phyloP scores from a whole-genome alignment of 2,113 vertebrate species.

The Varanus komodoensis region DNA sequence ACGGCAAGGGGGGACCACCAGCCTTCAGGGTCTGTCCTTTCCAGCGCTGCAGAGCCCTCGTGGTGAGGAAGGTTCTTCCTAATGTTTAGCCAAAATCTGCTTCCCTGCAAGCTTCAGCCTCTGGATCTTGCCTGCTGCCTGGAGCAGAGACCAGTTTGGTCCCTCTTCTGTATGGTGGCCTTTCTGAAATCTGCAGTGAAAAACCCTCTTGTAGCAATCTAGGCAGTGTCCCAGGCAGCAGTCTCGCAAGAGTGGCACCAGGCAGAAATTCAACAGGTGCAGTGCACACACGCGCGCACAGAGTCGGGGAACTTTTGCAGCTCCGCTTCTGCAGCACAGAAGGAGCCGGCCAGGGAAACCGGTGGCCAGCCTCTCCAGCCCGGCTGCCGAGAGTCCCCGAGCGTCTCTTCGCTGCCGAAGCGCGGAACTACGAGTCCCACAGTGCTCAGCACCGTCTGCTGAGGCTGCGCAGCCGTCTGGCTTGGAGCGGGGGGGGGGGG shows the following conservation, averaged over 20 bases:
- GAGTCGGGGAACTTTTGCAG: too few species aligned
- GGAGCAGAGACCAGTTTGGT: too few species aligned
- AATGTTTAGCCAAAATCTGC: too few species aligned
- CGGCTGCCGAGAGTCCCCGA: background rate
- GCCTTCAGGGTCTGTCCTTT: too few species aligned
- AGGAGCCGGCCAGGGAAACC: background rate
- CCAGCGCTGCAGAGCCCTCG: too few species aligned
- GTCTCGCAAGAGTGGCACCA: background rate
- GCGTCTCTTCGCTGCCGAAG: background rate
- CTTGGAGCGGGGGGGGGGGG: background rate
- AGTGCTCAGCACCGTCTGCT: background rate
- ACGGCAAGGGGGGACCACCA: too few species aligned
- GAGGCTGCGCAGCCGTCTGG: constrained; percentile 23
- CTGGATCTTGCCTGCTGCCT: too few species aligned
- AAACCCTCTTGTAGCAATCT: too few species aligned
- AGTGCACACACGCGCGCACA: background rate
- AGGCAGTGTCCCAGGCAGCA: background rate
- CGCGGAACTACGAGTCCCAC: constrained; percentile 31
- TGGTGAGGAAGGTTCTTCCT: too few species aligned
- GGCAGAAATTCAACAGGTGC: background rate
- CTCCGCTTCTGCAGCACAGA: background rate
- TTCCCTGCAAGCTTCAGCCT: too few species aligned
- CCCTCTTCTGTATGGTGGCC: too few species aligned
- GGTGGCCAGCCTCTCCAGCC: background rate
- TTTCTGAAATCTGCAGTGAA: too few species aligned